These are phyloP conservation scores for Pogoniulus pusillus DNA, from an alignment of 2,797 vertebrate species.

Conservation along the genomic window DNA sequence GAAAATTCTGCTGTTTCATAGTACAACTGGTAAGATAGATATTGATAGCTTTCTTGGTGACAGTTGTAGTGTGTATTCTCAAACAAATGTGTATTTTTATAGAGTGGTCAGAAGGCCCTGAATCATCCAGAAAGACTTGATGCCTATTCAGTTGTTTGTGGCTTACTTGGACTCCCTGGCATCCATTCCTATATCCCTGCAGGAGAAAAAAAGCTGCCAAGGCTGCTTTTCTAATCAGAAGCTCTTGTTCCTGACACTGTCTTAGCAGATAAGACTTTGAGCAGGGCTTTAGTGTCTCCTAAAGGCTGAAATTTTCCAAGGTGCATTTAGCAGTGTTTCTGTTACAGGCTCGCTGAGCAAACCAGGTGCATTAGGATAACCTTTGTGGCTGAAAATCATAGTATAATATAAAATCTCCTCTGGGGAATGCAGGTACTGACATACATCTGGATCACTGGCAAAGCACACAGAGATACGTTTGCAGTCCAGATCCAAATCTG, in stretches of 20 bases:
- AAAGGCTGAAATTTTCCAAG: background rate
- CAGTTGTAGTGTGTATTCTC: background rate
- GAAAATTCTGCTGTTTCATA: background rate
- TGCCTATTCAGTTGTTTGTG: background rate
- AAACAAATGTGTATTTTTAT: background rate
- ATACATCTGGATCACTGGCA: background rate
- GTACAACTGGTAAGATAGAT: background rate
- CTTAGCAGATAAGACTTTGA: background rate
- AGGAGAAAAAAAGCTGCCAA: background rate
- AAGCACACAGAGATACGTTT: background rate
- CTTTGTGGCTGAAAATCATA: background rate
- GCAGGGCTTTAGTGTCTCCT: background rate
- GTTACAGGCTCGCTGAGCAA: background rate
- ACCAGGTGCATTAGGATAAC: background rate
- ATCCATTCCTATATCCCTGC: background rate
- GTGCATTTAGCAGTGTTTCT: background rate
- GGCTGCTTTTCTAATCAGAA: background rate
- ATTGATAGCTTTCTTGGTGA: background rate
- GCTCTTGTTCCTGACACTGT: background rate
- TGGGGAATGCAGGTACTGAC: rapidly evolving
- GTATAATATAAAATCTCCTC: background rate
- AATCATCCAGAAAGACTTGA: background rate
- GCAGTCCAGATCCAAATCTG: background rate
- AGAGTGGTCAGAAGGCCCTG: background rate
- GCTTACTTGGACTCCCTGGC: background rate